phyloP scores from a whole-genome alignment of 1,140 invertebrate genomes.

The Hypothenemus hampei region DNA sequence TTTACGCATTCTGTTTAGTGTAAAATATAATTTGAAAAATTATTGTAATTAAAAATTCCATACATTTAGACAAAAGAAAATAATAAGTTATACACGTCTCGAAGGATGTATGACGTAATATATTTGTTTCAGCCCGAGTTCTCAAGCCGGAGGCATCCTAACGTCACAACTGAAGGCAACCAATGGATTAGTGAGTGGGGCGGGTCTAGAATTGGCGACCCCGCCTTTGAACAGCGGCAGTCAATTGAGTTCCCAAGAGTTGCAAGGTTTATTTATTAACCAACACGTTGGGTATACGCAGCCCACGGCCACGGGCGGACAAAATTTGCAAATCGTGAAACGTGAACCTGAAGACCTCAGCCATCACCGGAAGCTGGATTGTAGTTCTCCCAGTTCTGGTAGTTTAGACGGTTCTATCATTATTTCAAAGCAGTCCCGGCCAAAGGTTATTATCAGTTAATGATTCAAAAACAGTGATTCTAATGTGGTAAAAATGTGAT shows the following conservation, averaged over 20 bases:
- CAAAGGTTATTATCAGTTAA: slow-evolving; percentile 39
- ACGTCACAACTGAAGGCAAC: slow-evolving; percentile 49
- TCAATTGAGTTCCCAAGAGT: slow-evolving; percentile 47
- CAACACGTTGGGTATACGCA: slow-evolving; percentile 48
- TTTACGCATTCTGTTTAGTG: too few species aligned
- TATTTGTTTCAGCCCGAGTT: slow-evolving; percentile 45
- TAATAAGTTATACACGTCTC: slow-evolving; percentile 26
- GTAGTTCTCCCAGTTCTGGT: slow-evolving; percentile 40
- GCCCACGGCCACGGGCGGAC: slow-evolving; percentile 39
- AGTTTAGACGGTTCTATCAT: slow-evolving; percentile 42
- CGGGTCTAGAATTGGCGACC: slow-evolving; percentile 49
- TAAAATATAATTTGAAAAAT: too few species aligned
- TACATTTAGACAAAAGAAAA: too few species aligned
- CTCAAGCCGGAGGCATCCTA: slow-evolving; percentile 44
- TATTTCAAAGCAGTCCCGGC: slow-evolving; percentile 43
- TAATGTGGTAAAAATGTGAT: background rate
- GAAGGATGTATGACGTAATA: slow-evolving; percentile 36
- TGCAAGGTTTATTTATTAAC: slow-evolving; percentile 60
- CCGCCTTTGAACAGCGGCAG: slow-evolving; percentile 48
- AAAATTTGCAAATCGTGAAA: slow-evolving; percentile 54
- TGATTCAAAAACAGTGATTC: background rate
- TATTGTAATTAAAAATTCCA: too few species aligned
- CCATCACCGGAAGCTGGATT: slow-evolving; percentile 47
- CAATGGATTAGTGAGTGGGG: slow-evolving; percentile 55
- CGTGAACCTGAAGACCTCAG: slow-evolving; percentile 63